Conservation (phyloP, 1,140 invertebrate species). For the Pseudomyrmex dendroicus region DNA sequence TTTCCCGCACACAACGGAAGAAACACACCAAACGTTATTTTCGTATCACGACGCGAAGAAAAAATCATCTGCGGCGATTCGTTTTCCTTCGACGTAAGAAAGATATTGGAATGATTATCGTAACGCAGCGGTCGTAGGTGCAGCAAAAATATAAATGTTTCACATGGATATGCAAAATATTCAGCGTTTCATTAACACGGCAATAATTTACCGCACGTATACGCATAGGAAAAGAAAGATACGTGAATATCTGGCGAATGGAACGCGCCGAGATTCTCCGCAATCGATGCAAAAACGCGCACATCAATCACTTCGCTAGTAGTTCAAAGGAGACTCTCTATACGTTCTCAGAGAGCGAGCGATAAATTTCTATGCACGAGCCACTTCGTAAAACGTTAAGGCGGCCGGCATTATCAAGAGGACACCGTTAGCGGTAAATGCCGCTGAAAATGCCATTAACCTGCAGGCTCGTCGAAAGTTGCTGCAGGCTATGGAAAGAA, state of each 20-base stretch:
- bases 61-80: conserved; percentile 13
- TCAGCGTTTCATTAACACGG: conserved; percentile 14
- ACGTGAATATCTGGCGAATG: conserved; percentile 1
- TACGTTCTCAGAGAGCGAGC: neutral
- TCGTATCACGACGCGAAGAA: neutral
- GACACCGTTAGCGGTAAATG: conserved; percentile 57
- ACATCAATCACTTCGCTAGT: neutral
- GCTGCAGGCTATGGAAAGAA: neutral
- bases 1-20: neutral
- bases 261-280: neutral
- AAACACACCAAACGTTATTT: conserved; percentile 17
- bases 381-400: conserved; percentile 28
- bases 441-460: conserved; percentile 66
- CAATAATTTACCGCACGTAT: conserved; percentile 26
- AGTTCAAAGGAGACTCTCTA: neutral
- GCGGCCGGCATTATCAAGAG: conserved; percentile 40
- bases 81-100: neutral
- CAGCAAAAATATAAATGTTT: conserved; percentile 27
- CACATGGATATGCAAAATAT: neutral
- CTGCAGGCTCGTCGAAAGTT: conserved; percentile 58
- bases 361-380: conserved; percentile 34
- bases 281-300: conserved; percentile 4
- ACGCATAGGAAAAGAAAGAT: neutral
- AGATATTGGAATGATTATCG: conserved; percentile 23
- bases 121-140: neutral